Evolutionary conservation across 2,113 vertebrate genomes (phyloP).

Genomic region (Myotis yumanensis): DNA sequence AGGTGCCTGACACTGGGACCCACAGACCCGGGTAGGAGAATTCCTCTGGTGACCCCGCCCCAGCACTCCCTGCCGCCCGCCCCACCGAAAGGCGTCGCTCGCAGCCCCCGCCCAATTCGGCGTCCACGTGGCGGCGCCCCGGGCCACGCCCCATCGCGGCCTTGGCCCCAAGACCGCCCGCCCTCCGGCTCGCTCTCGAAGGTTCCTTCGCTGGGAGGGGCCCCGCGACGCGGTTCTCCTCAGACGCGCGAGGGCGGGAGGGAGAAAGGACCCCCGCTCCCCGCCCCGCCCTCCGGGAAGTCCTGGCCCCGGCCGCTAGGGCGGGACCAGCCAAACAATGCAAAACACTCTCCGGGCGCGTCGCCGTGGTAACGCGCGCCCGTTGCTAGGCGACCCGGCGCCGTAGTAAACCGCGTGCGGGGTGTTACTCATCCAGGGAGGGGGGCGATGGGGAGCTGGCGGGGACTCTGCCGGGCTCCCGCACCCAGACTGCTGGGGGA

Average conservation of each 20-base stretch:
- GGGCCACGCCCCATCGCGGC: neutral
- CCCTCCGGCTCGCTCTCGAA: neutral
- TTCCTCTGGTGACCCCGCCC: neutral
- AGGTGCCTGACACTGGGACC: too few species aligned
- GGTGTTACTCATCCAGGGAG: neutral
- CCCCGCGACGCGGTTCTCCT: neutral
- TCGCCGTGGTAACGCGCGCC: constrained; percentile 47
- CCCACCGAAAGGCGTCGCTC: neutral
- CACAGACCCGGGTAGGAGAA: neutral
- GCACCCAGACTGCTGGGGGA: neutral
- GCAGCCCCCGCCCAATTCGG: neutral
- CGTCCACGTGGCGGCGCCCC: too few species aligned
- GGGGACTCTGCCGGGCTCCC: fast-evolving
- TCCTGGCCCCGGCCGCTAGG: neutral
- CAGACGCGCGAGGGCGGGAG: neutral
- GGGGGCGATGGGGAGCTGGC: neutral
- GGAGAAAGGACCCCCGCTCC: neutral
- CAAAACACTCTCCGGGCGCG: neutral
- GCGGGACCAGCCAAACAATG: constrained; percentile 27
- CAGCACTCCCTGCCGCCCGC: neutral
- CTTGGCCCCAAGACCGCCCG: neutral
- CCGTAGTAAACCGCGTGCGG: constrained; percentile 42
- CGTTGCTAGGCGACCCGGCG: constrained; percentile 55
- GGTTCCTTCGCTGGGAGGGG: neutral
- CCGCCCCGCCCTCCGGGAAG: neutral